phyloP scores from a whole-genome alignment of 1,140 invertebrate genomes.

The Saxidomus purpurata region DNA sequence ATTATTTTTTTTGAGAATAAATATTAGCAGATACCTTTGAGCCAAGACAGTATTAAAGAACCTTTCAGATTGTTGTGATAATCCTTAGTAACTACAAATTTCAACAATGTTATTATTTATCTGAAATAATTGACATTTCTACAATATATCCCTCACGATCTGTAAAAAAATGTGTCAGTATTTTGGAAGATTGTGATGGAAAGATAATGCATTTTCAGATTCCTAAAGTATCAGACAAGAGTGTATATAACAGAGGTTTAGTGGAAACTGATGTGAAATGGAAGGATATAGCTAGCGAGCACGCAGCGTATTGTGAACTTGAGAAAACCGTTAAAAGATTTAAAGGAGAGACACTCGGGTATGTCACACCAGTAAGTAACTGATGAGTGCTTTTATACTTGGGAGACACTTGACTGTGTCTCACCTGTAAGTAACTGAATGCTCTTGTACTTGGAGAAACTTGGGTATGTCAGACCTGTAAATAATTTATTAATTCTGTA shows the following conservation, averaged over 20 bases:
- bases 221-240: slow-evolving; percentile 85
- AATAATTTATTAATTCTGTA: background rate
- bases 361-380: slow-evolving; percentile 94
- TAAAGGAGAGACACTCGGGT: slow-evolving; percentile 92
- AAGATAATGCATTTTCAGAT: background rate
- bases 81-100: background rate
- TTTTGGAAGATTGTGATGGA: background rate
- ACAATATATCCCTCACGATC: background rate
- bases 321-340: slow-evolving; percentile 90
- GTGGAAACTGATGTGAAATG: slow-evolving; percentile 89
- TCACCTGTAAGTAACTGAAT: background rate
- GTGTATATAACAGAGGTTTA: slow-evolving; percentile 91
- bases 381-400: background rate
- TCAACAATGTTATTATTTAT: no score
- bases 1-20: no score
- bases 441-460: background rate
- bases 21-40: no score
- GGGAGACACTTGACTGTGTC: background rate
- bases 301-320: slow-evolving; percentile 90
- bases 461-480: background rate
- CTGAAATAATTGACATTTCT: background rate
- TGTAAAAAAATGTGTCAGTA: background rate
- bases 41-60: background rate
- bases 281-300: slow-evolving; percentile 92
- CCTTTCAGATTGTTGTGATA: background rate